Evolutionary conservation across 2,113 vertebrate genomes (phyloP).

Genomic region (Bagarius yarrelli): DNA sequence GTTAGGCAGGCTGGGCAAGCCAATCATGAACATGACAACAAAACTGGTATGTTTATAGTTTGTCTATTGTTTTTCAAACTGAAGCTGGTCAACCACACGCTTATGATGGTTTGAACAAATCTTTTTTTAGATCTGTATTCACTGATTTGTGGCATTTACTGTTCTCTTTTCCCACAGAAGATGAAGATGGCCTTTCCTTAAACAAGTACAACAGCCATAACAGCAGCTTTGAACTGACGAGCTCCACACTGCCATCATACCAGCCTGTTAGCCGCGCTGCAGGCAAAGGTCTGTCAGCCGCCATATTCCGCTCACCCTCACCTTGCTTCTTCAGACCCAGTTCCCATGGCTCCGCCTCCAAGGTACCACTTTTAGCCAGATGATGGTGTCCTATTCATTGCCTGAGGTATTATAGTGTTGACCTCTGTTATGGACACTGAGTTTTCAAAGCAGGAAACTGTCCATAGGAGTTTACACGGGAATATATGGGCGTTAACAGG

Average conservation of each 20-base stretch:
- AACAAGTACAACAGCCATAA: slow-evolving; percentile 92
- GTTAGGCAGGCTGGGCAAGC: slow-evolving; percentile 56
- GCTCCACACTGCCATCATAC: slow-evolving; percentile 93
- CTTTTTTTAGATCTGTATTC: no score
- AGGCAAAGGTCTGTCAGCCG: slow-evolving; percentile 66
- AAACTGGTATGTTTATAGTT: slow-evolving; percentile 63
- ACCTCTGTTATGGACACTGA: no score
- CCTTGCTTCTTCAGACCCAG: slow-evolving; percentile 86
- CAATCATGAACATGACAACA: slow-evolving; percentile 62
- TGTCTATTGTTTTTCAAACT: background rate
- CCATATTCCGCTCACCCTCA: slow-evolving; percentile 87
- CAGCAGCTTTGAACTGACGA: slow-evolving; percentile 93
- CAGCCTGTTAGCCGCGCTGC: slow-evolving; percentile 82
- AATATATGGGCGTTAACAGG: no score
- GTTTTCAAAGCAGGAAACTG: no score
- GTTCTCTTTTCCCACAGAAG: slow-evolving; percentile 71
- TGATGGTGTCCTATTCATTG: background rate
- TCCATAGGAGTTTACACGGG: no score
- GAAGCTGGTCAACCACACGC: background rate
- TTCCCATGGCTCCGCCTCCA: slow-evolving; percentile 89
- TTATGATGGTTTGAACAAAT: no score
- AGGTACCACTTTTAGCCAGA: slow-evolving; percentile 67
- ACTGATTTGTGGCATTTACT: background rate
- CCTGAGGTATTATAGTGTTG: no score
- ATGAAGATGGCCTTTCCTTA: slow-evolving; percentile 82